Evolutionary conservation across 1,140 invertebrate species (phyloP), one percentile per base, ranked within the genome.

Genomic region (Drosophila persimilis): DNA sequence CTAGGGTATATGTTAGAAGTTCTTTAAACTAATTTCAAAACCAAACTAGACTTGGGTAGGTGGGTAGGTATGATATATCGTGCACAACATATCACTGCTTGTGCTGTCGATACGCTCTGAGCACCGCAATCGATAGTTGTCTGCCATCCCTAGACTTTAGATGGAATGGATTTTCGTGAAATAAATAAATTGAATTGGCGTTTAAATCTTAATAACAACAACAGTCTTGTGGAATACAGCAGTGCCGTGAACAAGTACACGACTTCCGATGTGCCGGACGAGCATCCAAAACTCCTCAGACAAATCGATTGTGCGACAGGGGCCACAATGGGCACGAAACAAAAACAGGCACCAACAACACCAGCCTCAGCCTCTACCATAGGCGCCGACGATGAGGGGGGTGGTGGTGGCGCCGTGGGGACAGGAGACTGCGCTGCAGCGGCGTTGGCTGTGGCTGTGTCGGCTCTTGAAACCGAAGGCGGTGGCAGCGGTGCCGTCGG

Each of bases 131-230:
- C 44, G 45, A 46, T 64, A 41, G 46, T 53, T 39, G 31, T 31
- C 44, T 45, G 8, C 56, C 76, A 80, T 79, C 76, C 56, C 69
- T 73, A 65, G 62, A 65, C 46, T 59, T 53, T 63, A 63, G 59
- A 77, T 29, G 63, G 67, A 69, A 73, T 73, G 71, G 80, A 84
- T 75, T 83, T 84, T 85, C 72, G 80, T 76, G 73, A 80, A 77
- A 62, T 80, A 76, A 85, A 83, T 72, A 79, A 83, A 73, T 78
- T 84, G 31, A 75, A 84, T 53, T 86, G 81, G 81, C 73, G 65
- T 71, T 65, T 86, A 43, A 73, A 80, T 62, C 67, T 84, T 8
- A 86, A 71, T 67, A 86, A 86, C 61, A 85, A 85, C 20, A 86
- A 86, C 45, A 86, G 80, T 57, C 57, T 86, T 17, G 65, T 86